Conservation (phyloP, 2,113 vertebrate species). For the Macrotis lagotis region DNA sequence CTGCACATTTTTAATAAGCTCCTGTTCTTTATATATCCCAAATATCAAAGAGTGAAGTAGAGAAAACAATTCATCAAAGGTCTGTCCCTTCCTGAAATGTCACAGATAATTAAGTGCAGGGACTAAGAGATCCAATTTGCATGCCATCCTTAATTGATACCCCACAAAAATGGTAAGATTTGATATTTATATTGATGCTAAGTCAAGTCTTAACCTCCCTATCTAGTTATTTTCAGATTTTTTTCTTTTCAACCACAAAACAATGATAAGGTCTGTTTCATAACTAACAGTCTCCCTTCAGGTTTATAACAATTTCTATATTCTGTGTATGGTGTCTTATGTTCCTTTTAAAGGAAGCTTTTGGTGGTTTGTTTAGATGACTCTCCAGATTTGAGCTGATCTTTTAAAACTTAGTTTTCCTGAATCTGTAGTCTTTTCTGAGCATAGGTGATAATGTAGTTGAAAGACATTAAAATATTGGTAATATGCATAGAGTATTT, state of each 20-base stretch:
- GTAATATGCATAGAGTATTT: background rate
- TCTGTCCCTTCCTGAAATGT: conserved; percentile 76
- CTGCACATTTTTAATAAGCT: conserved; percentile 68
- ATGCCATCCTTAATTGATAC: conserved; percentile 72
- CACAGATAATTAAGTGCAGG: conserved; percentile 75
- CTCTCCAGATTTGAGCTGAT: background rate
- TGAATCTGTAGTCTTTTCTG: background rate
- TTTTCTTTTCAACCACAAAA: conserved; percentile 55
- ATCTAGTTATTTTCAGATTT: conserved; percentile 57
- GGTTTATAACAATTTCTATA: background rate
- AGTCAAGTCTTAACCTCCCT: conserved; percentile 69
- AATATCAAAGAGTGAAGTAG: conserved; percentile 77
- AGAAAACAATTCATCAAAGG: conserved; percentile 70
- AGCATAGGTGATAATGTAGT: background rate
- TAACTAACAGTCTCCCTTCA: conserved; percentile 61
- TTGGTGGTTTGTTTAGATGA: background rate
- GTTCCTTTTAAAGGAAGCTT: too few relatives aligned
- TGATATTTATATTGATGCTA: conserved; percentile 66
- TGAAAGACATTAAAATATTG: background rate
- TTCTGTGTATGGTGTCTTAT: background rate
- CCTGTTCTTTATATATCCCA: conserved; percentile 59
- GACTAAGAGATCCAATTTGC: conserved; percentile 79
- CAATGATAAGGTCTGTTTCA: conserved; percentile 45
- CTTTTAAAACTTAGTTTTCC: background rate
- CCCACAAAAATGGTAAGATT: conserved; percentile 63